phyloP scores from a whole-genome alignment of 2,888 invertebrate genomes.

The Spilarctia lutea region DNA sequence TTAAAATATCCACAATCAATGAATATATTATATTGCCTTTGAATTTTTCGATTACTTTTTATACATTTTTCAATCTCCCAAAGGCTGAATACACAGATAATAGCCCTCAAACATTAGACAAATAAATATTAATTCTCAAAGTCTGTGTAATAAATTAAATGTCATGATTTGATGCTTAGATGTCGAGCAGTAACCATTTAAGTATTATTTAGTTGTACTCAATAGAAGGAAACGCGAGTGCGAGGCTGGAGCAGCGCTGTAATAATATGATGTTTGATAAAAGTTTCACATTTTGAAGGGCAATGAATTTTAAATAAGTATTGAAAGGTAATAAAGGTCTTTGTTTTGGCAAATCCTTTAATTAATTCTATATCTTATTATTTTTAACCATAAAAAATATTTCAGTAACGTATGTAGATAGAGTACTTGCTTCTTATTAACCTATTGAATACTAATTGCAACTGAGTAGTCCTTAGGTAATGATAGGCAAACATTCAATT shows the following conservation, averaged over 20 bases:
- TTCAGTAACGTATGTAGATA: too few relatives aligned
- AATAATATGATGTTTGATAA: neutral
- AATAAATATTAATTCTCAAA: too few relatives aligned
- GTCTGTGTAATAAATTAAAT: neutral
- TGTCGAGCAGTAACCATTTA: neutral
- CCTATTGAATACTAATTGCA: conserved; percentile 2
- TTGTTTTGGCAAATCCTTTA: neutral
- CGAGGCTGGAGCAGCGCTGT: neutral
- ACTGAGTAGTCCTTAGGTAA: neutral
- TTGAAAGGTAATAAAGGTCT: neutral
- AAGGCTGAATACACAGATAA: too few relatives aligned
- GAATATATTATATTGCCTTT: too few relatives aligned
- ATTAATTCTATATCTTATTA: neutral
- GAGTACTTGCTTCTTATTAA: conserved; percentile 1
- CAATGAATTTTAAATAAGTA: neutral
- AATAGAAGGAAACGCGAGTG: neutral
- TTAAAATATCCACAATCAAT: too few relatives aligned
- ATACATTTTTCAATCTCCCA: too few relatives aligned
- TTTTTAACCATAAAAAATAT: neutral
- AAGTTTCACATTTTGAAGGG: neutral
- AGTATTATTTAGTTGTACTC: neutral
- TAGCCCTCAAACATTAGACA: too few relatives aligned
- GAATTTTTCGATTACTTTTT: too few relatives aligned
- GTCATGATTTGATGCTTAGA: neutral
- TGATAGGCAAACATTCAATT: conserved; percentile 6